Base-by-base conservation (phyloP, 23 tunicate genomes). In the Clavelina lepadiformis region DNA sequence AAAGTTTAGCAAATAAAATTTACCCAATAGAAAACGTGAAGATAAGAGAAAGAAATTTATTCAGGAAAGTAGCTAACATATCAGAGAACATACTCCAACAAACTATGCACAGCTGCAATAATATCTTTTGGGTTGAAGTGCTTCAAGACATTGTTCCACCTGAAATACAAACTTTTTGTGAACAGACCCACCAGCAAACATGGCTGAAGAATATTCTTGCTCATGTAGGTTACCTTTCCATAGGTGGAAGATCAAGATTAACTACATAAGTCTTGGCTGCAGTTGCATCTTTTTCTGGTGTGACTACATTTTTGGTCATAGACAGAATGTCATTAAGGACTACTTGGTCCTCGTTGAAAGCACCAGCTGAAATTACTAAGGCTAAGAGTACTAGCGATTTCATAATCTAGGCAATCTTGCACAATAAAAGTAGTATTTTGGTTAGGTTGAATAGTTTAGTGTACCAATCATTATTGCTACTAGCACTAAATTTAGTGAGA, bases 91-190 rank as follows among this genome's bases (percentile, higher is more conserved):
- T 63, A 63, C 68, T 63, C 23, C 50, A 34, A 35, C 50, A 63
- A 63, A 6, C 29, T 6, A 21, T 63, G 22, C 23, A 63, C 18
- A 35, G 68, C 50, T 3, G 20, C 6, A 15, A 35, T 35, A 8
- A 63, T 36, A 3, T 63, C 68, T 5, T 35, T 26, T 5, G 68
- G 50, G 23, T 63, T 36, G 68, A 34, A 63, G 38, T 63, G 68
- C 20, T 51, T 19, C 21, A 63, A 21, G 6, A 26, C 50, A 11
- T 63, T 29, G 5, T 34, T 21, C 68, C 68, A 63, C 38, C 68
- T 63, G 25, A 44, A 44, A 53, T 53, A n/a, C 59, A 53, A n/a
- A n/a, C 59, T n/a, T 53, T 8, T 13, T 53, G 5, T 11, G 22
- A n/a, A 53, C 23, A 11, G 23, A 53, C 15, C 22, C 7, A 11